Base-by-base conservation (phyloP, 2,113 vertebrate genomes). In the Gymnogyps californianus region DNA sequence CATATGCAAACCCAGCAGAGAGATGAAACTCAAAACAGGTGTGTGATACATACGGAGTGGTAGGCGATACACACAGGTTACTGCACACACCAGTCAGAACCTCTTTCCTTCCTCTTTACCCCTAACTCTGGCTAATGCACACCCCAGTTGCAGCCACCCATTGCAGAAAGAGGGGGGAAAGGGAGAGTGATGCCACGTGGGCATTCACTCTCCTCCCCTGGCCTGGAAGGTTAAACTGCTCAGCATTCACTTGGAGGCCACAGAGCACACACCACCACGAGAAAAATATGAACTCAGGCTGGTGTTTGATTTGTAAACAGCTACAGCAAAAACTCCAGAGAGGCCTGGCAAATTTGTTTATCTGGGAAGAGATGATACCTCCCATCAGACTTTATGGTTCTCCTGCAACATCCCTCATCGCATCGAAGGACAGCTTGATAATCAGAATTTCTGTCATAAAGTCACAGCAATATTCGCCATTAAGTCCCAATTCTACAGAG, bases 81-180 rank as follows among this genome's bases (percentile, higher is more conserved):
- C 79, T 93, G 96, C 89, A 91, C 93, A 96, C 86, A 79, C 90
- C 81, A 55, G 62, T 96, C 96, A 97, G 95, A 93, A 87, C 91
- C 95, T 95, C 95, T 91, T 95, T 75, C 89, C 84, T 89, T 90
- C 92, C 86, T 76, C 95, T 87, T 81, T 69, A 65, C 71, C 70
- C 90, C 67, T 52, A 83, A 38, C 81, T 82, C 78, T 90, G 69
- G 44, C 82, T 90, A 83, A 96, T 5, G 64, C 32, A 42, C 59
- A 88, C 22, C 72, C 16, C 7, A 10, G 52, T 7, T 87, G 72
- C 85, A 92, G 83, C 70, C 72, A 79, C 42, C 25, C 87, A n/a
- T 25, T 34, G 58, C 59, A 89, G 72, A 82, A 75, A 72, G 59
- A 61, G 31, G 64, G 57, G 42, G 16, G 13, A 58, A 65, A 83